Evolutionary conservation across 2,888 invertebrate genomes (phyloP).

Genomic region (Myopa testacea): DNA sequence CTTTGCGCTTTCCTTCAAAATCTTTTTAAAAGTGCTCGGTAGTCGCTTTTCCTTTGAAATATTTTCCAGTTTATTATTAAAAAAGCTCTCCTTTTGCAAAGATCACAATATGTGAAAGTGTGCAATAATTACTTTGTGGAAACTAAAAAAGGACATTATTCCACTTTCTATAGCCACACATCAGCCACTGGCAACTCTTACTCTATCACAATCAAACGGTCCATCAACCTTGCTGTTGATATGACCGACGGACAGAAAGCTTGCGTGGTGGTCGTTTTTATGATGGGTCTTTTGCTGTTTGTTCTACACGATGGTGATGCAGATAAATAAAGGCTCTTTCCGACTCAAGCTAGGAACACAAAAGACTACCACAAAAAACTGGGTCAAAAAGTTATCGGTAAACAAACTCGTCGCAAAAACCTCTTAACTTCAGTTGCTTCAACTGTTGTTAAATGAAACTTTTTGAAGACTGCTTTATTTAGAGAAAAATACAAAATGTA

Average conservation of each 20-base stretch:
- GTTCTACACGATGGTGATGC: conserved; percentile 17
- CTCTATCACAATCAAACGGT: conserved; percentile 30
- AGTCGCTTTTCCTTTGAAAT: not conserved
- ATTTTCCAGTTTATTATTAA: not conserved
- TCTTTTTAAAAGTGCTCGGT: not conserved
- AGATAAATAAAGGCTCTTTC: not conserved
- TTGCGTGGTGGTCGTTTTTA: conserved; percentile 14
- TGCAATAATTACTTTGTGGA: not conserved
- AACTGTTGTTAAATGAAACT: not conserved
- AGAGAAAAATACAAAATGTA: conserved; percentile 14
- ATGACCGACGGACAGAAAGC: not conserved
- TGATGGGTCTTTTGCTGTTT: conserved; percentile 17
- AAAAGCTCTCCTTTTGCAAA: not conserved
- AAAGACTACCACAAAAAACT: conserved; percentile 36
- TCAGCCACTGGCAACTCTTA: not conserved
- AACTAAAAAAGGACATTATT: conserved; percentile 31
- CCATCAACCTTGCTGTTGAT: conserved; percentile 39
- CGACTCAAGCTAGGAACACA: conserved; percentile 27
- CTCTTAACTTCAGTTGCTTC: conserved; percentile 24
- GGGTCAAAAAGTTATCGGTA: conserved; percentile 40
- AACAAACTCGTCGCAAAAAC: conserved; percentile 34
- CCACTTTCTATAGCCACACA: conserved; percentile 17
- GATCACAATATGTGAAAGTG: not conserved
- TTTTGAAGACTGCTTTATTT: no score
- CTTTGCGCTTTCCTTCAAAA: no score